These are phyloP conservation scores for Oscheius onirici DNA, from an alignment of 2,888 invertebrate species.

Conservation along the genomic window DNA sequence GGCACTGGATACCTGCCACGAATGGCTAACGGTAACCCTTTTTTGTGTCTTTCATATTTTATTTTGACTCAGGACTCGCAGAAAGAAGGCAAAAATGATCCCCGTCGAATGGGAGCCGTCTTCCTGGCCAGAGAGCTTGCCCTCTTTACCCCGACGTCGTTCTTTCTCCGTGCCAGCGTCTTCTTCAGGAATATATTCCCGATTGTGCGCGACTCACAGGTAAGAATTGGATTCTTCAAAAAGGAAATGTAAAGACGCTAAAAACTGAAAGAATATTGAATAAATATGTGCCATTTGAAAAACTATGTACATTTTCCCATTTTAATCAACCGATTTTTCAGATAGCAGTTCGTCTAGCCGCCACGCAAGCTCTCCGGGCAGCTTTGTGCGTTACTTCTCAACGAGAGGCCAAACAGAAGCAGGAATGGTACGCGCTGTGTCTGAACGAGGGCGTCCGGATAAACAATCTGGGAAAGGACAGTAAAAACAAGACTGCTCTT, in stretches of 20 bases:
- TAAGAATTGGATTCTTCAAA: constrained; percentile 21
- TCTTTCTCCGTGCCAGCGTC: constrained; percentile 77
- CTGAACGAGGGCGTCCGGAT: constrained; percentile 25
- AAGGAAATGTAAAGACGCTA: not conserved
- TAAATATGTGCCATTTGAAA: too few species aligned
- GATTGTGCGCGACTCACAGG: constrained; percentile 64
- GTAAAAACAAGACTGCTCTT: not conserved
- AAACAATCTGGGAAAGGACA: not conserved
- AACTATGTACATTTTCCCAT: too few species aligned
- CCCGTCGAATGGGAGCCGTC: constrained; percentile 79
- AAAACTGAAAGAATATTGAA: too few species aligned
- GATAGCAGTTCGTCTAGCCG: constrained; percentile 88
- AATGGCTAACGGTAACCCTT: constrained; percentile 86
- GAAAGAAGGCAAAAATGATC: constrained; percentile 78
- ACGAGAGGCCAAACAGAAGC: constrained; percentile 90
- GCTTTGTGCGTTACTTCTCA: constrained; percentile 94
- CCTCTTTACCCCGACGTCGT: constrained; percentile 93
- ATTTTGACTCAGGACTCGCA: not conserved
- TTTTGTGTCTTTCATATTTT: too few species aligned
- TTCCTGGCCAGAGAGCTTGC: constrained; percentile 83
- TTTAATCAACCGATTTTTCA: constrained; percentile 54
- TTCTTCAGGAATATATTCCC: constrained; percentile 73
- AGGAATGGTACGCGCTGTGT: constrained; percentile 80
- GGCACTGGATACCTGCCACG: constrained; percentile 93
- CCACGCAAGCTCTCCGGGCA: constrained; percentile 91